Evolutionary conservation across 2,888 invertebrate genomes (phyloP), one percentile per base, ranked within the genome.

Genomic region (Synergus laeviventris): DNA sequence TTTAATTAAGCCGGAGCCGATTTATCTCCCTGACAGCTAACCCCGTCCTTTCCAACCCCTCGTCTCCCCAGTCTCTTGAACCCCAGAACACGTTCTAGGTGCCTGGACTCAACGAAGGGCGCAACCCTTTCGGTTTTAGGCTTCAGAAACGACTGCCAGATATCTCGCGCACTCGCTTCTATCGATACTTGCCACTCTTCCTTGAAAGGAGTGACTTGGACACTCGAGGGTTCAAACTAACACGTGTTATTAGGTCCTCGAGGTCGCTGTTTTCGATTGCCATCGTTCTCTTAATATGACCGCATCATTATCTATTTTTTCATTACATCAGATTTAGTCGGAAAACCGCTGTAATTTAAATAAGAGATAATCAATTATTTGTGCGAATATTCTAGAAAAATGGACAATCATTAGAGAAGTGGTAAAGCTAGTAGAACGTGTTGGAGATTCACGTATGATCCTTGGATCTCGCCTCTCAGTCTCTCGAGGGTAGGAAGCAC

Each of bases 1-100:
- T 91, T 91, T 91, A 91, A 91, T 91, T 91, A 91, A 91, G 91
- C 91, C 86, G 86, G 88, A 87, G 88, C 90, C 91, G 91, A 91
- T 90, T 91, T 91, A 91, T 91, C 91, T 91, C 91, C 84, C 90
- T 91, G 91, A 91, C 91, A 90, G 91, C 87, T 84, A 86, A 86
- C 86, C 86, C 82, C 86, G 84, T 84, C 85, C 86, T 86, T 86
- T 78, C 70, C 81, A 54, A 81, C 80, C 75, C 80, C 78, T 81
- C 79, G 81, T 80, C 83, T 86, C 84, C 85, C 84, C 84, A 75
- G 84, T 82, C 86, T 82, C 85, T 77, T 83, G 82, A 84, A 85
- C 84, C 85, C 86, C 82, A 83, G 84, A 86, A 88, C 85, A 86
- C 85, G 86, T 85, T 83, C 83, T 77, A 76, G 78, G 75, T 80